A percentile compares a stretch with the other conserved stretches of the same genome.
Evolutionary conservation across 2,888 invertebrate genomes (phyloP).

Genomic region (Zhuqinia jingwanae): DNA sequence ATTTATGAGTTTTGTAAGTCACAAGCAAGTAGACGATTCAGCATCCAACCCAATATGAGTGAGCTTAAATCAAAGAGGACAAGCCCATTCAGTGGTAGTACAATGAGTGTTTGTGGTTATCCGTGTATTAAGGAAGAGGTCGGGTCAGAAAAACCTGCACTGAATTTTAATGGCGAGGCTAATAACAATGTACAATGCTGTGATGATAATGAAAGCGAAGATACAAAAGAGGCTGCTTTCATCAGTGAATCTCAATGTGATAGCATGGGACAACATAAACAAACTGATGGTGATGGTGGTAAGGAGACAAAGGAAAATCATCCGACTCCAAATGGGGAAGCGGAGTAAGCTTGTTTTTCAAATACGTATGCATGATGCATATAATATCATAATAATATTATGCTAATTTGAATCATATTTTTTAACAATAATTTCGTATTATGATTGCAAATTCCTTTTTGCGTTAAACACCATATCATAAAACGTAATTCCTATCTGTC

Average conservation of each 20-base stretch:
- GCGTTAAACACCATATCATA: too few species aligned
- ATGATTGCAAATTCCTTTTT: too few species aligned
- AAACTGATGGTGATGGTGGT: not conserved
- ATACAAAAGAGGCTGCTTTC: not conserved
- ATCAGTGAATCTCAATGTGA: constrained; percentile 39
- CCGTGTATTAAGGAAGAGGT: constrained; percentile 60
- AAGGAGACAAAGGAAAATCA: not conserved
- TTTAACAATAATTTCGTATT: too few species aligned
- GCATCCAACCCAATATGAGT: constrained; percentile 23
- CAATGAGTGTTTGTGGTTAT: constrained; percentile 60
- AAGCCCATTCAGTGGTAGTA: constrained; percentile 53
- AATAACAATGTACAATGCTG: not conserved
- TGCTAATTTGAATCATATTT: not conserved
- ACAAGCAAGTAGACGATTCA: constrained; percentile 55
- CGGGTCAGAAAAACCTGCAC: constrained; percentile 8
- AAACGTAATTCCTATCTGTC: too few species aligned
- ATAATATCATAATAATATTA: too few species aligned
- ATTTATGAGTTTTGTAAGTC: constrained; percentile 69
- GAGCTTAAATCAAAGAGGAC: constrained; percentile 52
- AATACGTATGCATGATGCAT: not conserved
- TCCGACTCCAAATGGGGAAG: not conserved
- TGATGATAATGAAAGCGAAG: constrained; percentile 3
- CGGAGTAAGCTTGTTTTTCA: constrained; percentile 20
- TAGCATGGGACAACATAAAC: not conserved
- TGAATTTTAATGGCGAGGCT: constrained; percentile 37